Evolutionary conservation across 2,888 invertebrate species (phyloP), one percentile per base, ranked within the genome.

Genomic region (Aradus depressus): DNA sequence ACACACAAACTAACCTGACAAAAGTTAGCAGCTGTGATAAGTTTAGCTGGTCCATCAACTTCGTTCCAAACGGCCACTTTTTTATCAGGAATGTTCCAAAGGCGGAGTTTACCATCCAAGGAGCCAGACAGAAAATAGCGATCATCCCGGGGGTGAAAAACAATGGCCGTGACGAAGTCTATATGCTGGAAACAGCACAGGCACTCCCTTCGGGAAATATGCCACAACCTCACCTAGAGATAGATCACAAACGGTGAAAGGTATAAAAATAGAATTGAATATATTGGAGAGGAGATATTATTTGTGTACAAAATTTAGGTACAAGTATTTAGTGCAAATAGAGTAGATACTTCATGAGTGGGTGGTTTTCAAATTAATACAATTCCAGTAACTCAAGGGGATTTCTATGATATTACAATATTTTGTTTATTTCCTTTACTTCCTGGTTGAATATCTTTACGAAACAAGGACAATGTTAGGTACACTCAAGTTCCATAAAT

Each of bases 81-180:
- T 67, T 98, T 98, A 66, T 99, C 97, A 0, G 97, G 96, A 65
- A 98, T 98, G 69, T 97, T 95, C 98, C 98, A 99, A 5, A 99
- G 72, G n/a, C 98, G 75, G 44, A 99, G 73, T 70, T 97, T 98
- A 2, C 98, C 97, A 68, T 98, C 98, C 41, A 99, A 71, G 18
- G 95, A 95, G 14, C 98, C 98, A 53, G 95, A 96, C 28, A 98
- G 72, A 70, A 98, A 98, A 68, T 96, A 79, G 12, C 87, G 70
- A 66, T 88, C 88, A 62, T 88, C 88, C 50, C 86, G 75, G 1
- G 98, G 98, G 71, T 98, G 95, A 68, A 98, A 98, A 48, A 91
- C 96, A 62, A 98, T 96, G 1, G 97, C 95, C 0, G 98, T 97
- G 48, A 98, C 97, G 67, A 97, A 97, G 71, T 98, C 97, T 58